Conservation (phyloP, 2,797 vertebrate species). For the Lutjanus argentimaculatus region DNA sequence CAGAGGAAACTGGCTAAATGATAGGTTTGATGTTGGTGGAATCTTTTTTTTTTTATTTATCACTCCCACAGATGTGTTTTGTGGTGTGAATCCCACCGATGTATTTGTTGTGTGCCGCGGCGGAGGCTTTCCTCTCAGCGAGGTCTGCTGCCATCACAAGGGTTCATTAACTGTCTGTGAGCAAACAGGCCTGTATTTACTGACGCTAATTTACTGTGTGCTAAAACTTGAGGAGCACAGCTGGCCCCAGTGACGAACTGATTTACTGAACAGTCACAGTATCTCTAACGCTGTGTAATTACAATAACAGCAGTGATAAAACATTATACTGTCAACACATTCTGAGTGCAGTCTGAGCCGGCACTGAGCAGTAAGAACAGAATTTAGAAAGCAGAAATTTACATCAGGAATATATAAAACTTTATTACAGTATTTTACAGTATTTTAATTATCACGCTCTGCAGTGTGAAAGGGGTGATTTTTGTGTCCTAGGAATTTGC, state of each 20-base stretch:
- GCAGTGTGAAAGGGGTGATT: background rate
- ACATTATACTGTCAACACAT: background rate
- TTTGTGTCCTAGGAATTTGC: background rate
- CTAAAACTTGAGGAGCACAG: constrained; percentile 30
- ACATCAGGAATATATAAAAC: background rate
- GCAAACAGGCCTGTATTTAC: constrained; percentile 54
- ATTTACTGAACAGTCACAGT: constrained; percentile 23
- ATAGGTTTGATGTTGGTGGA: background rate
- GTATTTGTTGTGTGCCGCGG: background rate
- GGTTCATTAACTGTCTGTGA: constrained; percentile 47
- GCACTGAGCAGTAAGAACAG: background rate
- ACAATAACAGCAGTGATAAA: constrained; percentile 22
- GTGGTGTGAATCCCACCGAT: background rate
- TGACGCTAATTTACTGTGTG: constrained; percentile 50
- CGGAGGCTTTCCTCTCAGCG: background rate
- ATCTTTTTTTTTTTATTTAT: background rate
- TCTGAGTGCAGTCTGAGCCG: background rate
- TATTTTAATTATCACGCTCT: background rate
- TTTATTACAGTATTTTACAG: background rate
- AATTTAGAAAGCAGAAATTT: background rate
- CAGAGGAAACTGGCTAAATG: no score
- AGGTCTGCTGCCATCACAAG: constrained; percentile 11
- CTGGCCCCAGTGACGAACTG: constrained; percentile 17
- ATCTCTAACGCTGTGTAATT: constrained; percentile 37
- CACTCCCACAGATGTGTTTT: constrained; percentile 9